These are phyloP conservation scores for Physocephala rufipes DNA, from an alignment of 2,888 invertebrate species.

Conservation along the genomic window DNA sequence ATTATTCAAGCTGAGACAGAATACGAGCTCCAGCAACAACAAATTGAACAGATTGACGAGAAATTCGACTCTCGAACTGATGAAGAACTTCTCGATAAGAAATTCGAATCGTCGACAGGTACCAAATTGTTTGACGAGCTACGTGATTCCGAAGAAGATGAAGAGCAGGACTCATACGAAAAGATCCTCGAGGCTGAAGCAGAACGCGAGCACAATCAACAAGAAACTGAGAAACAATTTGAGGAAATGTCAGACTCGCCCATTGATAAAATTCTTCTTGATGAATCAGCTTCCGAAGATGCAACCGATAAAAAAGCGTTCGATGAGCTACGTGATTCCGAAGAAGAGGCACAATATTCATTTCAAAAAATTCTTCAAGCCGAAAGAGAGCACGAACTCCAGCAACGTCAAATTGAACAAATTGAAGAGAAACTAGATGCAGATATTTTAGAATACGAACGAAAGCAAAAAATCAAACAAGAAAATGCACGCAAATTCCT, in stretches of 20 bases:
- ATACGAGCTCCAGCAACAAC: constrained; percentile 14
- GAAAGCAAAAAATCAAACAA: constrained; percentile 55
- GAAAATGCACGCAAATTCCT: constrained; percentile 59
- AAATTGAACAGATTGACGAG: constrained; percentile 51
- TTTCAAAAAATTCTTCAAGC: constrained; percentile 39
- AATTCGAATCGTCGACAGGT: no score
- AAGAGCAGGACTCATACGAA: background rate
- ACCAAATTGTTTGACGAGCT: background rate
- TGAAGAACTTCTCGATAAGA: constrained; percentile 41
- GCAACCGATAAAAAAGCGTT: no score
- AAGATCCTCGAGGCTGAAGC: background rate
- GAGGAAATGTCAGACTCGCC: constrained; percentile 49
- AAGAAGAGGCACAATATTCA: constrained; percentile 47
- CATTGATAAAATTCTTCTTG: no score
- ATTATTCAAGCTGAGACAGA: constrained; percentile 6
- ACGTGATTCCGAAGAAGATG: background rate
- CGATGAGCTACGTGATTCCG: constrained; percentile 47
- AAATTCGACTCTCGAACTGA: no score
- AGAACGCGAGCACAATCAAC: background rate
- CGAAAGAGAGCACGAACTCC: constrained; percentile 31
- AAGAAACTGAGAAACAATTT: background rate
- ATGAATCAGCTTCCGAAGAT: no score
- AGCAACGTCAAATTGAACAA: constrained; percentile 42
- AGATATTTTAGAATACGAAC: constrained; percentile 42
- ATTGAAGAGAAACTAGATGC: constrained; percentile 44